Conservation (phyloP, 2,113 vertebrate genomes). For the Oryzias melastigma region DNA sequence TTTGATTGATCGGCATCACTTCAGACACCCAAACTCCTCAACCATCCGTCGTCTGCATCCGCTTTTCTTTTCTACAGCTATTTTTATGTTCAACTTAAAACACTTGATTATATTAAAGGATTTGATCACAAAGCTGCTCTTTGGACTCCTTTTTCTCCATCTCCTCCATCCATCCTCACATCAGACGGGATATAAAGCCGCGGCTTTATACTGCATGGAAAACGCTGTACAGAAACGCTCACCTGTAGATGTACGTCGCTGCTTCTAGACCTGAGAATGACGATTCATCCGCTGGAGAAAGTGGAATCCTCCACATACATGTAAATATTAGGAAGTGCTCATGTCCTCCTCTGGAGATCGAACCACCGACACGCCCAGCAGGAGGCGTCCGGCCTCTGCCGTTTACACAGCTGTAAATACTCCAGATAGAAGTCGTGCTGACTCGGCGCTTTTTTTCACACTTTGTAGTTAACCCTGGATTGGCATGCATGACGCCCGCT, state of each 20-base stretch:
- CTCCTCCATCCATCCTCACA: conserved; percentile 11
- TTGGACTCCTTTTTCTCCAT: conserved; percentile 39
- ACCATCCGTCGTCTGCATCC: conserved; percentile 25
- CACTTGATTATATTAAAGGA: conserved; percentile 70
- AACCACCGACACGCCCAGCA: too few species aligned
- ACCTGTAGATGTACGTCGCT: conserved; percentile 18
- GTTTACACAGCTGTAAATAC: conserved; percentile 14
- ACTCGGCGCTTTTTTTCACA: conserved; percentile 29
- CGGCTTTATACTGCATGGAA: conserved; percentile 3
- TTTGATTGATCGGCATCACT: background rate
- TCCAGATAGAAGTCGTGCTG: conserved; percentile 21
- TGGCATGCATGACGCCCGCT: conserved; percentile 60
- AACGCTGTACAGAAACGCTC: conserved; percentile 23
- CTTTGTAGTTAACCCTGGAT: conserved; percentile 51
- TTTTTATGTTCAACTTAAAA: conserved; percentile 64
- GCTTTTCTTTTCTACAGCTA: conserved; percentile 54
- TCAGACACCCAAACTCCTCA: background rate
- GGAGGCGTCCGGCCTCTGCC: conserved; percentile 15
- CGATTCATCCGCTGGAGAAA: background rate
- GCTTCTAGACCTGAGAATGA: conserved; percentile 35
- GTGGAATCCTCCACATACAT: conserved; percentile 51
- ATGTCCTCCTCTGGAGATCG: conserved; percentile 14
- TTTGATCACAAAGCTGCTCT: conserved; percentile 60
- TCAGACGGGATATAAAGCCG: background rate
- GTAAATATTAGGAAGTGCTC: conserved; percentile 44